phyloP scores from a whole-genome alignment of 2,888 invertebrate species.

The Drosophila fulvimacula region DNA sequence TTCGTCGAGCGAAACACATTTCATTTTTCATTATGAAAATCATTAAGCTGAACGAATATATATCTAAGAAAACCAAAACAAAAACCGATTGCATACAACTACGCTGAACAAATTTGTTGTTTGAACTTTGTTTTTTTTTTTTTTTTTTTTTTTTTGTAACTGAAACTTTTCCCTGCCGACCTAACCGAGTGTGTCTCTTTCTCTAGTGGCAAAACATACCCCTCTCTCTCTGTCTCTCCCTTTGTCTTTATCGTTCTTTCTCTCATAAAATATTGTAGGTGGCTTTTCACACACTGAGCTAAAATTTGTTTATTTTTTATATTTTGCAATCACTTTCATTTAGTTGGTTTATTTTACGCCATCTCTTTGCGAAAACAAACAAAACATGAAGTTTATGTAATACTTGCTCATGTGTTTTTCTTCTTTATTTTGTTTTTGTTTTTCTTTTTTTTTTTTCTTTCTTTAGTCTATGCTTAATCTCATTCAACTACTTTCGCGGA shows the following conservation, averaged over 20 bases:
- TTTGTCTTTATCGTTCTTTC: background rate
- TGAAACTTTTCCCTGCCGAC: constrained; percentile 60
- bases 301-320: constrained; percentile 57
- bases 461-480: constrained; percentile 54
- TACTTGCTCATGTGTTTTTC: constrained; percentile 20
- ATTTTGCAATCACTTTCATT: constrained; percentile 63
- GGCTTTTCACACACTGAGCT: constrained; percentile 32
- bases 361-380: constrained; percentile 42
- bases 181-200: constrained; percentile 44
- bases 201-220: constrained; percentile 1
- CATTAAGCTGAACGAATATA: constrained; percentile 74
- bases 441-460: background rate
- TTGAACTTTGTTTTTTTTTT: constrained; percentile 55
- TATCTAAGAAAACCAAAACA: constrained; percentile 68
- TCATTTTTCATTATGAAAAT: constrained; percentile 74
- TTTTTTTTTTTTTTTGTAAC: constrained; percentile 18
- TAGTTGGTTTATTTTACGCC: constrained; percentile 38
- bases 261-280: constrained; percentile 33
- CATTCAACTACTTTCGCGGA: constrained; percentile 66
- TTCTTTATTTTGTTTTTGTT: background rate
- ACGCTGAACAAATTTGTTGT: constrained; percentile 47
- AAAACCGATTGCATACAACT: constrained; percentile 58
- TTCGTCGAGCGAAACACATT: constrained; percentile 72
- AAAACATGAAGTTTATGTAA: constrained; percentile 63
- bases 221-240: background rate